phyloP scores from a whole-genome alignment of 2,888 invertebrate species.

The Protula sp. region DNA sequence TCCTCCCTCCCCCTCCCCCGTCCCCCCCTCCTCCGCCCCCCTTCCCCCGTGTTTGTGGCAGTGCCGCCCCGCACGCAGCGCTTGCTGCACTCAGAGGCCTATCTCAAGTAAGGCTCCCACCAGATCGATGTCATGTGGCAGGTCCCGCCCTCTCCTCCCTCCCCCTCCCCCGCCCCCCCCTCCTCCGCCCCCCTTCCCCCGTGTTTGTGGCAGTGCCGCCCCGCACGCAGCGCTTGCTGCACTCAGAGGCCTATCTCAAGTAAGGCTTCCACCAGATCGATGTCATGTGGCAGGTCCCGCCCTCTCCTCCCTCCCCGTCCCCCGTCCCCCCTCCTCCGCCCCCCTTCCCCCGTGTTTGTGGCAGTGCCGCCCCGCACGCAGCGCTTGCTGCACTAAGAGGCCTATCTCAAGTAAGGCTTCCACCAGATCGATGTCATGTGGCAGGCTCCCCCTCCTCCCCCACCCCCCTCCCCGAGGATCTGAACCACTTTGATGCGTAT shows the following conservation, averaged over 20 bases:
- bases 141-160: background rate
- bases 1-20: constrained; percentile 25
- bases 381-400: constrained; percentile 90
- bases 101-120: constrained; percentile 88
- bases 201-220: constrained; percentile 93
- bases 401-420: constrained; percentile 90
- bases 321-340: constrained; percentile 30
- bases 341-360: constrained; percentile 75
- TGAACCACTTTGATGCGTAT: constrained; percentile 61
- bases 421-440: too few relatives aligned
- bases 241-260: constrained; percentile 96
- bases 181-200: constrained; percentile 58
- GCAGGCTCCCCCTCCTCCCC: background rate
- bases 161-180: constrained; percentile 31
- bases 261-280: too few relatives aligned
- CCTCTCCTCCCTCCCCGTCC: constrained; percentile 20
- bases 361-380: constrained; percentile 89
- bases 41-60: constrained; percentile 78
- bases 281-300: too few relatives aligned
- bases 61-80: constrained; percentile 90
- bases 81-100: constrained; percentile 92
- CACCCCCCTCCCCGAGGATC: constrained; percentile 28
- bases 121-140: too few relatives aligned
- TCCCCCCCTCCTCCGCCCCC: constrained; percentile 34
- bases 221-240: constrained; percentile 83